Evolutionary conservation across 2,113 vertebrate genomes (phyloP), one percentile per base, ranked within the genome.

Genomic region (Chloropsis hardwickii): DNA sequence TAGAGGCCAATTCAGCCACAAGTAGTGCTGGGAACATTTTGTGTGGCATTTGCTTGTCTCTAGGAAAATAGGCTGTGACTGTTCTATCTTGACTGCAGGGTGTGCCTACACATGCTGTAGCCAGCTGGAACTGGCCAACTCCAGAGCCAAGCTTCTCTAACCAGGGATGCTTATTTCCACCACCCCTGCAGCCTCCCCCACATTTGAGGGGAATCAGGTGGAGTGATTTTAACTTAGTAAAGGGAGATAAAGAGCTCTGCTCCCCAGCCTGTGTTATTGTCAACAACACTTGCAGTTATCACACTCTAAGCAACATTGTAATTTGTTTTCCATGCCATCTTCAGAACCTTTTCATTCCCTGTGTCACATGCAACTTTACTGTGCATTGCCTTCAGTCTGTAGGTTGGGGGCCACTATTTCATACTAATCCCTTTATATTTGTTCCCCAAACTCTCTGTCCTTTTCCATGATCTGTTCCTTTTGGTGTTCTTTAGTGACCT

Each of bases 231-330:
- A 44, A 71, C 21, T 66, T 58, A 31, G 61, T 40, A 78, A 60
- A n/a, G 22, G 29, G 48, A 85, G 35, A 44, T 8, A 57, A 37
- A 85, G 81, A 45, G 16, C 60, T 60, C 11, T 56, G 53, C 40
- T 92, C 11, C 11, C 7, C 27, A 69, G 3, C 27, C 64, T 57
- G 22, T 33, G 4, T 17, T 85, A n/a, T 10, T 1, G 1, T 58
- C 31, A 73, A 5, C 11, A 58, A 3, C 35, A 10, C 13, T 9
- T 39, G 9, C 22, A 80, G 53, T 58, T 72, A 64, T 45, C 18
- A 44, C 3, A 2, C 31, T 62, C 8, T 21, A 83, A 73, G 39
- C 27, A 76, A 45, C 11, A 3, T 23, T 0, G 0, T 44, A 16
- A 44, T 93, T 62, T 81, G n/a, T 62, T 72, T 81, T 79, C 48